phyloP scores from a whole-genome alignment of 2,888 invertebrate species.

The Noctua fimbriata region DNA sequence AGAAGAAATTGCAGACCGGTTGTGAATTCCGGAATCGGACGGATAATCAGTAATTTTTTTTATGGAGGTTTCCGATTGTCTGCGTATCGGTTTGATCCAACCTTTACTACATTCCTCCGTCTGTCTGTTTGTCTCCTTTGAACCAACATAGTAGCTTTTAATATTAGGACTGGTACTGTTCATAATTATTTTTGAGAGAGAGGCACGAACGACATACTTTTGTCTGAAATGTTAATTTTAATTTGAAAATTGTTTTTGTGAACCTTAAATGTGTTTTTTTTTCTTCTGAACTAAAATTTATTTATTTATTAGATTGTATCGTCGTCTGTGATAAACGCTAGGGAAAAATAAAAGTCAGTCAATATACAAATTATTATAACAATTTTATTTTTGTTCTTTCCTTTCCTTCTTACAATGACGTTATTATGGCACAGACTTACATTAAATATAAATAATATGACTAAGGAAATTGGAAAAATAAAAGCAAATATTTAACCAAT shows the following conservation, averaged over 20 bases:
- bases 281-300: too few species aligned
- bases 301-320: too few species aligned
- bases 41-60: not conserved
- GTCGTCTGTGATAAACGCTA: too few species aligned
- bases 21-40: not conserved
- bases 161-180: too few species aligned
- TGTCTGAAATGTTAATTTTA: too few species aligned
- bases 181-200: too few species aligned
- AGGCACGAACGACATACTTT: too few species aligned
- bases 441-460: conserved; percentile 58
- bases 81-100: not conserved
- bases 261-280: too few species aligned
- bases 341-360: conserved; percentile 15
- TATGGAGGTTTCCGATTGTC: not conserved
- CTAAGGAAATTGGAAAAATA: conserved; percentile 38
- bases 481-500: conserved; percentile 8
- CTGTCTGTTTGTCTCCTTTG: not conserved
- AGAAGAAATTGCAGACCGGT: not conserved
- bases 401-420: conserved; percentile 17
- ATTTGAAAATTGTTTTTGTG: too few species aligned
- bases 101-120: too few species aligned
- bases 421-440: conserved; percentile 66
- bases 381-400: conserved; percentile 41
- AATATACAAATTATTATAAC: conserved; percentile 14
- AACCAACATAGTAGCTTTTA: too few species aligned